Evolutionary conservation across 2,113 vertebrate genomes (phyloP).

Genomic region (Gallinago undulata): DNA sequence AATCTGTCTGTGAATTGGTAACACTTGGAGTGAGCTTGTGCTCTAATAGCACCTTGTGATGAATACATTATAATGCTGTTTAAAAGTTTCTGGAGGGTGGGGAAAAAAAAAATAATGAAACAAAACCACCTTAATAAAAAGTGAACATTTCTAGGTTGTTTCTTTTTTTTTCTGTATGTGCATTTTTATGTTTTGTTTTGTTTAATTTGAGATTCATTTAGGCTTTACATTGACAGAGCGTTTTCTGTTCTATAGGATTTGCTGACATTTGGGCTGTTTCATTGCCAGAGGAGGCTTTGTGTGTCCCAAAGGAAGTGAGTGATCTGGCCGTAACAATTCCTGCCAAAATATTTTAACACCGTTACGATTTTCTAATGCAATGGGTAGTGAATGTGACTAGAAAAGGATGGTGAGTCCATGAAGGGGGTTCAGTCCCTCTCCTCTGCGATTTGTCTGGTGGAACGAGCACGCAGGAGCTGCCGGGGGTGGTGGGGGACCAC

Average conservation of each 20-base stretch:
- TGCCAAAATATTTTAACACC: constrained; percentile 69
- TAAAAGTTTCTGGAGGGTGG: constrained; percentile 52
- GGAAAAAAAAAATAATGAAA: background rate
- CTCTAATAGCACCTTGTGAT: constrained; percentile 68
- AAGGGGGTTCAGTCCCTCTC: constrained; percentile 46
- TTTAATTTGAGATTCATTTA: constrained; percentile 21
- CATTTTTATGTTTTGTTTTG: constrained; percentile 30
- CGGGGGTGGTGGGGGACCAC: background rate
- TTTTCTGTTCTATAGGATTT: constrained; percentile 34
- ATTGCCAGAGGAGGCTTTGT: constrained; percentile 55
- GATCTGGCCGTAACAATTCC: constrained; percentile 69
- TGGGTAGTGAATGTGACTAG: constrained; percentile 66
- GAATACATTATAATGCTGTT: constrained; percentile 51
- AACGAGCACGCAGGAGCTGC: background rate
- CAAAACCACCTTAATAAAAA: background rate
- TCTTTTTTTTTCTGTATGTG: background rate
- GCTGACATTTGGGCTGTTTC: constrained; percentile 40
- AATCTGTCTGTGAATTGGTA: constrained; percentile 78
- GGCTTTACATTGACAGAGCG: constrained; percentile 9
- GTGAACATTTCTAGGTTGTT: background rate
- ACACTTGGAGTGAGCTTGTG: constrained; percentile 62
- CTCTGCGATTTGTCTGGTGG: constrained; percentile 12
- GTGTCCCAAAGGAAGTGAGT: constrained; percentile 69
- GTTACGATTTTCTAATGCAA: constrained; percentile 67
- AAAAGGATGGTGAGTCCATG: constrained; percentile 55